phyloP scores from a whole-genome alignment of 2,113 vertebrate genomes.

The Mastomys natalensis region DNA sequence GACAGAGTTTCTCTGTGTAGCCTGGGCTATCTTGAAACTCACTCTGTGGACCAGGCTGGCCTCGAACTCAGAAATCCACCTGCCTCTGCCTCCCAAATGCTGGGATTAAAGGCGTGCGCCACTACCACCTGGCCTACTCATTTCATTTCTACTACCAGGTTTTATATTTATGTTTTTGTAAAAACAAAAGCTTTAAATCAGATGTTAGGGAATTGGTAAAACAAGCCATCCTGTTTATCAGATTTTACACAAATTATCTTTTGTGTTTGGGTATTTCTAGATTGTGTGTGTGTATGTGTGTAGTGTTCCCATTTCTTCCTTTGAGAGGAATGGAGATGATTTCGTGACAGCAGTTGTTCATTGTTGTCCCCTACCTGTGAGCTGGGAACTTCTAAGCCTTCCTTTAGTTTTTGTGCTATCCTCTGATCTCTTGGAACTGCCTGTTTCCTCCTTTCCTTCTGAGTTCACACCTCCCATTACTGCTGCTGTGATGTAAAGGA shows the following conservation, averaged over 20 bases:
- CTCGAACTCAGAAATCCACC: too few relatives aligned
- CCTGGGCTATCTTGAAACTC: too few relatives aligned
- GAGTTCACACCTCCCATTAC: background rate
- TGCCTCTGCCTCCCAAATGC: too few relatives aligned
- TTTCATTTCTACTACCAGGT: constrained; percentile 33
- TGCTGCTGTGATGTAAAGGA: background rate
- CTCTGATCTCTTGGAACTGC: background rate
- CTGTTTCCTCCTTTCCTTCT: background rate
- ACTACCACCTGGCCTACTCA: too few relatives aligned
- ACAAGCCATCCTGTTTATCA: background rate
- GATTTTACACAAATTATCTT: background rate
- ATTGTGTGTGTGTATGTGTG: background rate
- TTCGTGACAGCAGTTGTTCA: background rate
- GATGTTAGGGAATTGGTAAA: constrained; percentile 18
- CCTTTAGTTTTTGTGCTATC: background rate
- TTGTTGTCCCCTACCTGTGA: background rate
- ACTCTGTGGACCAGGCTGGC: too few relatives aligned
- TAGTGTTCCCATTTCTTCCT: background rate
- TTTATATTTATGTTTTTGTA: constrained; percentile 34
- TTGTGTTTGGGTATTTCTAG: background rate
- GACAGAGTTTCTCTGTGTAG: too few relatives aligned
- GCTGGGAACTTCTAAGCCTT: background rate
- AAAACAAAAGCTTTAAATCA: constrained; percentile 25
- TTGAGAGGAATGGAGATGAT: background rate
- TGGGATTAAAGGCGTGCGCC: too few relatives aligned